These are phyloP conservation scores for Takifugu flavidus DNA, from an alignment of 2,113 vertebrate genomes.

Conservation along the genomic window DNA sequence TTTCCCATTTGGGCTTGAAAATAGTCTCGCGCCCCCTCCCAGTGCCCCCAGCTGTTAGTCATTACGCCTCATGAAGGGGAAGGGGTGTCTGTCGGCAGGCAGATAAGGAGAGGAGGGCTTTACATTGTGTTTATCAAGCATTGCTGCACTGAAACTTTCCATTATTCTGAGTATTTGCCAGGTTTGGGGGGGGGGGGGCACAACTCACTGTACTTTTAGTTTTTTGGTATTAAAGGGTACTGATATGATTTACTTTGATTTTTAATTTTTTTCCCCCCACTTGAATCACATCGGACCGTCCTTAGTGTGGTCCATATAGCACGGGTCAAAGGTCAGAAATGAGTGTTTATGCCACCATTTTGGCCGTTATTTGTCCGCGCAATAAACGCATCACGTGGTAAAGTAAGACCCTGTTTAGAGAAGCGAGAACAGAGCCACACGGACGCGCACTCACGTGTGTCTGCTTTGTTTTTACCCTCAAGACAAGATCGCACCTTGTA, in stretches of 20 bases:
- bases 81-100: constrained; percentile 51
- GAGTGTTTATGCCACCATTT: too few species aligned
- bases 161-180: constrained; percentile 31
- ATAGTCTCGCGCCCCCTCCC: constrained; percentile 40
- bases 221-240: too few species aligned
- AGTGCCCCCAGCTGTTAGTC: constrained; percentile 63
- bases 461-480: neutral
- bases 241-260: too few species aligned
- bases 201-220: too few species aligned
- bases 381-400: neutral
- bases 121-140: constrained; percentile 5
- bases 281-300: too few species aligned
- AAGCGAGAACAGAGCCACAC: neutral
- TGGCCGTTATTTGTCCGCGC: too few species aligned
- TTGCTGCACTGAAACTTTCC: constrained; percentile 11
- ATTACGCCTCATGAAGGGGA: constrained; percentile 44
- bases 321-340: too few species aligned
- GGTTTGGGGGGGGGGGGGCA: neutral
- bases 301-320: too few species aligned
- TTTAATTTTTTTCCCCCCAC: too few species aligned
- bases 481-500: neutral
- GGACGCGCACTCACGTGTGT: neutral
- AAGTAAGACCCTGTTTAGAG: neutral
- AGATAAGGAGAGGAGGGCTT: constrained; percentile 48
- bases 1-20: constrained; percentile 58